These are phyloP conservation scores for Rhyacichthys aspro DNA, from an alignment of 2,797 vertebrate species.

Conservation along the genomic window DNA sequence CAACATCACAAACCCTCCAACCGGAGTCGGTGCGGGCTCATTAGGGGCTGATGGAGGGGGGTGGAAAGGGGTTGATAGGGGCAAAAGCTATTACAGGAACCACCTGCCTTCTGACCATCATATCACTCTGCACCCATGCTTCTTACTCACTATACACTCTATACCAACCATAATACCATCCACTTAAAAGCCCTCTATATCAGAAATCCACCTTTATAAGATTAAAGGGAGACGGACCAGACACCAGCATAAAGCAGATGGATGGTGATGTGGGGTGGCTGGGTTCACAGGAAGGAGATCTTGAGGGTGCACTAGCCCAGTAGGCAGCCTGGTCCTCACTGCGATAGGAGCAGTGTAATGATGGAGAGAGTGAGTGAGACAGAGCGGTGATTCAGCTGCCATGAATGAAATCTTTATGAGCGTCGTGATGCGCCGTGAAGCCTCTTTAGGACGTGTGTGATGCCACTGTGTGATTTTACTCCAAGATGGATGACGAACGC, in stretches of 20 bases:
- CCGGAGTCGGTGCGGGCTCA: slow-evolving; percentile 59
- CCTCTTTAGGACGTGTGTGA: slow-evolving; percentile 40
- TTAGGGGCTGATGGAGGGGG: slow-evolving; percentile 50
- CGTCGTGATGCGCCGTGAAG: slow-evolving; percentile 14
- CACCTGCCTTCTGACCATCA: slow-evolving; percentile 61
- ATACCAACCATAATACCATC: slow-evolving; percentile 66
- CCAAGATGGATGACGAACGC: slow-evolving; percentile 28
- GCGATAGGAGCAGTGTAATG: neutral
- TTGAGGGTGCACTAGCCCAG: slow-evolving; percentile 12
- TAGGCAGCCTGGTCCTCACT: neutral
- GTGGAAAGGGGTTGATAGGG: slow-evolving; percentile 8
- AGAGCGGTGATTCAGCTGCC: slow-evolving; percentile 61
- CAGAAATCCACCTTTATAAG: slow-evolving; percentile 78
- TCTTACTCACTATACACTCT: slow-evolving; percentile 50
- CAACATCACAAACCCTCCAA: slow-evolving; percentile 57
- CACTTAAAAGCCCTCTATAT: slow-evolving; percentile 77
- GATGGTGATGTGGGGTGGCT: slow-evolving; percentile 28
- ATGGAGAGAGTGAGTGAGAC: slow-evolving; percentile 46
- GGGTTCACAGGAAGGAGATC: slow-evolving; percentile 39
- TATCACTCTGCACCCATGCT: slow-evolving; percentile 43
- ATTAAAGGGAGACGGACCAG: slow-evolving; percentile 69
- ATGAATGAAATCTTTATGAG: slow-evolving; percentile 72
- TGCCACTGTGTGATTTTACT: slow-evolving; percentile 42
- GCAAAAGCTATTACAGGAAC: slow-evolving; percentile 73
- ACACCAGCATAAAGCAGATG: slow-evolving; percentile 40